These are phyloP conservation scores for Orestias chungarensis DNA, from an alignment of 2,797 vertebrate genomes.

Conservation along the genomic window DNA sequence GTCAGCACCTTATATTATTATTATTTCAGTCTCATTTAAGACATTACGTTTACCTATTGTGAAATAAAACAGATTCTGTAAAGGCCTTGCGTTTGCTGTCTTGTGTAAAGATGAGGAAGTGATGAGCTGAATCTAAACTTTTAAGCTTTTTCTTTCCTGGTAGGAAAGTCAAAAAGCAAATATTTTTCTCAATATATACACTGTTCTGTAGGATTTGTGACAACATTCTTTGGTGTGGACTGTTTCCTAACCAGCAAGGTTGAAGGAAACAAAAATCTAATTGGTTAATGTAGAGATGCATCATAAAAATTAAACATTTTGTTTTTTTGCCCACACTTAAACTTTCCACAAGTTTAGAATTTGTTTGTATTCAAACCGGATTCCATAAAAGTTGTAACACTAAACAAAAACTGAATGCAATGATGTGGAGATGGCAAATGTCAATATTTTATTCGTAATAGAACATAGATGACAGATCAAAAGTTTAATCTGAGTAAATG, in stretches of 20 bases:
- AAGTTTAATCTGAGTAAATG: too few species aligned
- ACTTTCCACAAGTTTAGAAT: too few species aligned
- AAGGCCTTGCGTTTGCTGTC: background rate
- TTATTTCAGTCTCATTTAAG: background rate
- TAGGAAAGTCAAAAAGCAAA: too few species aligned
- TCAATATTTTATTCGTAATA: too few species aligned
- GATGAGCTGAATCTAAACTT: background rate
- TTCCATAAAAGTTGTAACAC: too few species aligned
- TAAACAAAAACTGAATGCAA: too few species aligned
- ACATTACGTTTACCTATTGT: constrained; percentile 20
- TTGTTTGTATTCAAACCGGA: too few species aligned
- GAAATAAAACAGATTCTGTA: constrained; percentile 43
- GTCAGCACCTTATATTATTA: background rate
- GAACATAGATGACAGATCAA: too few species aligned
- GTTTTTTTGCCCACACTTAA: too few species aligned
- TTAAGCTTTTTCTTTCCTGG: too few species aligned
- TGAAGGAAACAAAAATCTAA: background rate
- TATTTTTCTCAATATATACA: background rate
- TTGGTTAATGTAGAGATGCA: background rate
- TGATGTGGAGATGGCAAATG: too few species aligned
- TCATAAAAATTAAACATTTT: too few species aligned
- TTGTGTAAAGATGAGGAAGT: background rate
- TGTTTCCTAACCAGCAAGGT: background rate
- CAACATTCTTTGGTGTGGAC: background rate
- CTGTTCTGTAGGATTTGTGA: background rate